Evolutionary conservation across 2,113 vertebrate genomes (phyloP).

Genomic region (Hypocryptadius cinnamomeus): DNA sequence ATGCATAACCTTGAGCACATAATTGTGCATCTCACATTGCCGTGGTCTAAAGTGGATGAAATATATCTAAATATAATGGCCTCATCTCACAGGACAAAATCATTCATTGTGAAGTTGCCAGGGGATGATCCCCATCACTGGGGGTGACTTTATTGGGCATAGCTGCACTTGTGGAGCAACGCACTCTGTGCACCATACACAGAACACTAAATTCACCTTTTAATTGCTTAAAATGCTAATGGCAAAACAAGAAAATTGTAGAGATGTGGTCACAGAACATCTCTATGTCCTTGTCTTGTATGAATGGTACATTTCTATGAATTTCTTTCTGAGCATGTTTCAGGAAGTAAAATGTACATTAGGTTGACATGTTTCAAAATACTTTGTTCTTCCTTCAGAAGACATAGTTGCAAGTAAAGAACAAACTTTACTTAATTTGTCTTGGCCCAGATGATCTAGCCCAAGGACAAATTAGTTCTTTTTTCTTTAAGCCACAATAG

Average conservation of each 20-base stretch:
- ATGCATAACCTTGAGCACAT: background rate
- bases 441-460: background rate
- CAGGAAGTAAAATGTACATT: background rate
- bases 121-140: background rate
- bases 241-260: background rate
- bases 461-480: background rate
- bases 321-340: background rate
- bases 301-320: background rate
- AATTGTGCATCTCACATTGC: accelerated
- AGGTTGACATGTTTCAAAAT: background rate
- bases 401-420: background rate
- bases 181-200: background rate
- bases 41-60: background rate
- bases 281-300: background rate
- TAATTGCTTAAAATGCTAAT: background rate
- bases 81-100: background rate
- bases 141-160: accelerated
- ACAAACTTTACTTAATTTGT: background rate
- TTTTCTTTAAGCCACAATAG: background rate
- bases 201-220: background rate
- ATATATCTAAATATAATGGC: background rate
- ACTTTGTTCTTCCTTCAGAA: background rate
- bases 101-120: accelerated
- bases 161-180: background rate
- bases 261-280: background rate